Percentiles rank a stretch among this genome's conserved stretches.
Conservation (phyloP, 2,888 invertebrate genomes). For the Crocallis elinguaria region DNA sequence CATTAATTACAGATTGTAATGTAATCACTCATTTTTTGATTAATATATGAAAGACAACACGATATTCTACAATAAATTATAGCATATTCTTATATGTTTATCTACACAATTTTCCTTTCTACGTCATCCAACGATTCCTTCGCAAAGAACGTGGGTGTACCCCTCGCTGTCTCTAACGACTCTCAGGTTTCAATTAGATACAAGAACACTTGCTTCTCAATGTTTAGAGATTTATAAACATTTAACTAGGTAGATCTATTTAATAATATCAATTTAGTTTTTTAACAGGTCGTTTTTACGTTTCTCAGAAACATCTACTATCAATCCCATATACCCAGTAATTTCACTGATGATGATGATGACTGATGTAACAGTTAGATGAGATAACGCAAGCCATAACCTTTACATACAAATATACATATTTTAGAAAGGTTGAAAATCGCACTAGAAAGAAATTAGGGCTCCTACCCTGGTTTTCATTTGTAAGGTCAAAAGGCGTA, state of each 20-base stretch:
- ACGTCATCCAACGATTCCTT: constrained; percentile 28
- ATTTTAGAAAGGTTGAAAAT: neutral
- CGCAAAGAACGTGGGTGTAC: constrained; percentile 31
- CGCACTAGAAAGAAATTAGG: neutral
- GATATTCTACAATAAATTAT: neutral
- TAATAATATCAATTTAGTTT: too few species aligned
- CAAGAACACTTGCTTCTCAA: constrained; percentile 41
- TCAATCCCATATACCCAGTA: too few species aligned
- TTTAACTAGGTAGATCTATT: too few species aligned
- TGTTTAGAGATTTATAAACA: constrained; percentile 23
- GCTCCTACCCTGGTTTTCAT: neutral
- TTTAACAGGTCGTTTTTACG: too few species aligned
- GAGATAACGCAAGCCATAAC: too few species aligned
- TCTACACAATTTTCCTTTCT: constrained; percentile 7
- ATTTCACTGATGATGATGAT: too few species aligned
- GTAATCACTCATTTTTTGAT: too few species aligned
- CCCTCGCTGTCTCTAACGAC: constrained; percentile 25
- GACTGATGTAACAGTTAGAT: too few species aligned
- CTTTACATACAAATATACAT: too few species aligned
- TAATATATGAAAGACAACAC: too few species aligned
- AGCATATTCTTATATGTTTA: neutral
- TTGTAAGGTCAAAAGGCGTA: neutral
- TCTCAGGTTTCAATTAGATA: constrained; percentile 56
- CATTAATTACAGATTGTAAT: too few species aligned
- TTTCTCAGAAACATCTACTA: too few species aligned